Evolutionary conservation across 2,113 vertebrate genomes (phyloP), one percentile per base, ranked within the genome.

Genomic region (Alosa alosa): DNA sequence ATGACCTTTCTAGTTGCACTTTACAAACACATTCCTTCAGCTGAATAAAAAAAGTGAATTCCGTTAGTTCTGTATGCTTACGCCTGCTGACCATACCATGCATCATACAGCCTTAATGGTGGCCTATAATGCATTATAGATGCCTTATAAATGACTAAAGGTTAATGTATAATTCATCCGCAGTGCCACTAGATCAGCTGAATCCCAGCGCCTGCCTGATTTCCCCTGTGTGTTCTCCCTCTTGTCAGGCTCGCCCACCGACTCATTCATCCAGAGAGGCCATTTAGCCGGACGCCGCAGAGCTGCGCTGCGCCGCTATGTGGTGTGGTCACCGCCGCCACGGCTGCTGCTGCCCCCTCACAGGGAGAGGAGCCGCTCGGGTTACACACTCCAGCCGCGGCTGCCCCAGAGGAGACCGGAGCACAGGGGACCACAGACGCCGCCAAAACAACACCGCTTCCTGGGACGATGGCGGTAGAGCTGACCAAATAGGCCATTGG

Each of bases 61-160:
- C 72, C 18, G 72, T 78, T 78, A 15, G 72, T 78, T 39, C 3
- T 17, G 72, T 15, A 15, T 18, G 13, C 72, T 39, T 78, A 17
- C 10, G 36, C 39, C 72, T 78, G 36, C 72, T 78, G 72, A 78
- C 72, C 72, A 17, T 17, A 78, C 72, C 72, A 39, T 78, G 72
- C 72, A 39, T 78, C 72, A 78, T 39, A 15, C 13, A 6, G 72
- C 31, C 25, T 78, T 78, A 78, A 41, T 78, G 72, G 72, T 78
- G 72, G 72, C 72, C 72, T 78, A 41, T 18, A 18, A 39, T 78
- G 72, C 72, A 78, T 78, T 78, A 78, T 78, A 78, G 72, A 78
- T 78, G 72, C 72, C 72, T 78, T 78, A 78, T 78, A 41, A 78
- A 78, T 78, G 72, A 78, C 72, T 78, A 39, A 78, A 78, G 25